phyloP scores from a whole-genome alignment of 2,797 vertebrate species.

The Menidia menidia region DNA sequence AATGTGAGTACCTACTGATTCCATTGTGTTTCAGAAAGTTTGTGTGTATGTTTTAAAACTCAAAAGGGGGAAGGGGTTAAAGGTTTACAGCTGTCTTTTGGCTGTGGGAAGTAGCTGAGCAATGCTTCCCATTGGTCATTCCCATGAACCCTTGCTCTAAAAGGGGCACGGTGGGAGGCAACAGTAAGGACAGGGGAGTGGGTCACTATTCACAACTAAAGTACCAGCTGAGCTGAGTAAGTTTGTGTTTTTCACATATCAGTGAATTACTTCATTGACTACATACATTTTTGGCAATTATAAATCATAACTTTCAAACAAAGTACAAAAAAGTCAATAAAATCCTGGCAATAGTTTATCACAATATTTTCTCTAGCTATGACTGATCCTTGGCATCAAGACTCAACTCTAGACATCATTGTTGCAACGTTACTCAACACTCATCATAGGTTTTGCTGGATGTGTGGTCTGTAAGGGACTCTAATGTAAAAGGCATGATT shows the following conservation, averaged over 20 bases:
- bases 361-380: conserved; percentile 25
- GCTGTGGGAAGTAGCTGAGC: conserved; percentile 95
- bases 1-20: conserved; percentile 65
- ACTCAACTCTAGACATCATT: conserved; percentile 35
- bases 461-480: conserved; percentile 76
- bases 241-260: conserved; percentile 16
- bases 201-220: conserved; percentile 79
- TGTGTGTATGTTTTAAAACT: conserved; percentile 55
- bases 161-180: conserved; percentile 86
- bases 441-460: conserved; percentile 87
- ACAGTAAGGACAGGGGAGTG: conserved; percentile 73
- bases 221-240: conserved; percentile 53
- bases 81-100: conserved; percentile 93
- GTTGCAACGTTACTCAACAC: conserved; percentile 69
- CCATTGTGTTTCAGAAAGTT: conserved; percentile 61
- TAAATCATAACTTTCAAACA: conserved; percentile 2
- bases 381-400: conserved; percentile 34
- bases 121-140: conserved; percentile 94
- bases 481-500: conserved; percentile 71
- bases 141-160: conserved; percentile 92
- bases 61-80: conserved; percentile 82
- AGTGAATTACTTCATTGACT: conserved; percentile 13
- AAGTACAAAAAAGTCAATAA: conserved; percentile 14
- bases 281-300: conserved; percentile 14
- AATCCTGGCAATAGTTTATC: conserved; percentile 15